These are phyloP conservation scores for Eupithecia vulgata DNA, from an alignment of 2,888 invertebrate genomes.

Conservation along the genomic window DNA sequence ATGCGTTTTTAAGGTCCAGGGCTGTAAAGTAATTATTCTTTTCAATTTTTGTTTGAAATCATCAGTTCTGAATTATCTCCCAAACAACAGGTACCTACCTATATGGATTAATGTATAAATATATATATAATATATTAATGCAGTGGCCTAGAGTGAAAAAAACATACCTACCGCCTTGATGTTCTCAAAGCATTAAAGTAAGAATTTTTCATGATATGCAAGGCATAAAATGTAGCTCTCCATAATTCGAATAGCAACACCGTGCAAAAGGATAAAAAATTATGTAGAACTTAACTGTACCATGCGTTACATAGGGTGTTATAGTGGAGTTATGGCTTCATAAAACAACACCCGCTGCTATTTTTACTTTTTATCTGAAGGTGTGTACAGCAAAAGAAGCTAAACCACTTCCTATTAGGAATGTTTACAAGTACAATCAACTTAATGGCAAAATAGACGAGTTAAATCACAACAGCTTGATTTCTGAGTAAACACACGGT, in stretches of 20 bases:
- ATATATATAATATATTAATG: not conserved
- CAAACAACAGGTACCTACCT: too few relatives aligned
- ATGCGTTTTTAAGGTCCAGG: too few relatives aligned
- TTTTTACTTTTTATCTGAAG: not conserved
- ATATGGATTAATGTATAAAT: too few relatives aligned
- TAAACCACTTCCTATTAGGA: conserved; percentile 27
- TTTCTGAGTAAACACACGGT: conserved; percentile 56
- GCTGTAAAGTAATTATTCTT: too few relatives aligned
- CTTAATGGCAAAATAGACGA: conserved; percentile 38
- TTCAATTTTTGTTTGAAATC: too few relatives aligned
- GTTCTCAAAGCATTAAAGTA: not conserved
- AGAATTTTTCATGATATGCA: not conserved
- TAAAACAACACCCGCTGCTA: not conserved
- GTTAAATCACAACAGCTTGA: conserved; percentile 42
- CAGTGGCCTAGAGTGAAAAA: not conserved
- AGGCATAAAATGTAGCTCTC: not conserved
- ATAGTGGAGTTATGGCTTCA: not conserved
- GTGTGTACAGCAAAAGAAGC: conserved; percentile 18
- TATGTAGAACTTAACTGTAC: not conserved
- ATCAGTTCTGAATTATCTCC: too few relatives aligned
- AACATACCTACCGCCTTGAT: not conserved
- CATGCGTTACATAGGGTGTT: not conserved
- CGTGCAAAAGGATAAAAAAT: not conserved
- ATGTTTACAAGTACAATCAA: conserved; percentile 32
- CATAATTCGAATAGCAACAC: not conserved